Base-by-base conservation (phyloP, 2,888 invertebrate species). In the Ligdia adustata region DNA sequence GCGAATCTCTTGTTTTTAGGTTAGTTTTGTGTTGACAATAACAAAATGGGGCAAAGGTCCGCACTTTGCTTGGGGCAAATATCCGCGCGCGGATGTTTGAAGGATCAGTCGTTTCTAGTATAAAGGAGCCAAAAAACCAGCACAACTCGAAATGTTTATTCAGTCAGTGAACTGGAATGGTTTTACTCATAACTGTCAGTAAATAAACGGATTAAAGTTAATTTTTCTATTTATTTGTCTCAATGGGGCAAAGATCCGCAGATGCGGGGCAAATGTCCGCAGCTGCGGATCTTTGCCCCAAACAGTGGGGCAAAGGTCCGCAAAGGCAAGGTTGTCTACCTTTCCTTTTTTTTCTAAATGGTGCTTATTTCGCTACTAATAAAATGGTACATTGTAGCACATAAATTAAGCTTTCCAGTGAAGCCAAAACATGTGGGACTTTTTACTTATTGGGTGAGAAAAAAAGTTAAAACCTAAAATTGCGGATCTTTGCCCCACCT, bases 81-180 rank as follows among this genome's bases (percentile, higher is more conserved):
- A 15, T 15, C 29, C 29, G 29, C 29, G 29, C 29, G 29, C 29
- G 29, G 29, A 29, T 9, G 29, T 29, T 29, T 29, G 29, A 37
- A 43, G n/a, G n/a, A n/a, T n/a, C n/a, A n/a, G n/a, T n/a, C n/a
- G n/a, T n/a, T n/a, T n/a, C n/a, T n/a, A n/a, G n/a, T n/a, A n/a
- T n/a, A n/a, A n/a, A n/a, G n/a, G n/a, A n/a, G n/a, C n/a, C n/a
- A n/a, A n/a, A n/a, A 43, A 29, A 34, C 44, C 44, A 44, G 44
- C 15, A 44, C 31, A 44, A 44, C 44, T 15, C 44, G 44, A 31
- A 44, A 44, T 44, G 37, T 44, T 44, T 44, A 44, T 31, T 44
- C 44, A 31, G 44, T 44, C 35, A 35, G 35, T 44, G 43, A 44
- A 35, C 43, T 44, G 35, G 35, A 44, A 37, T 31, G 35, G 35